Evolutionary conservation across 2,113 vertebrate species (phyloP), one percentile per base, ranked within the genome.

Genomic region (Glaucidium brasilianum): DNA sequence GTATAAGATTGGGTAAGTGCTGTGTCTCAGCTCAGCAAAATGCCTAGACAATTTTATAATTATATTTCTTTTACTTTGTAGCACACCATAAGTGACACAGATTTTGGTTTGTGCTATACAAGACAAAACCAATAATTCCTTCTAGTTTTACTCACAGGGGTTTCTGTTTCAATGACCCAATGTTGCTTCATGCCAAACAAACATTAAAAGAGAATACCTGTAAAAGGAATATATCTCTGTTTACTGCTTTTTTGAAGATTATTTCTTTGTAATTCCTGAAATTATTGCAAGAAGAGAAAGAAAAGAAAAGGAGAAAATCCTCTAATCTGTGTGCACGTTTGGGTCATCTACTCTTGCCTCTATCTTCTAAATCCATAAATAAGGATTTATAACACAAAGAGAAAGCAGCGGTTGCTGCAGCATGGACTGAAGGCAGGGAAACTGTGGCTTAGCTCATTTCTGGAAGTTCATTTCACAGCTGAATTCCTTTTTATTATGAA

Each of bases 381-480:
- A 91, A 87, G 79, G 76, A 80, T 87, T 94, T 78, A 35, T n/a
- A 91, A 67, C 39, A 85, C 75, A 81, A 77, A 90, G 74, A 78
- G 74, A 79, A 78, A 64, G 75, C 25, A 1, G 64, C 25, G 64
- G 47, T 19, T 89, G 47, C 80, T 62, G 39, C 69, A 5, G 21
- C 49, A 68, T 3, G 53, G 60, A 72, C 66, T 53, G 67, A 87
- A 91, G 35, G 45, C 19, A 50, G 37, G 45, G 45, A 84, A 85
- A 56, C 15, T 5, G 37, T 9, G 9, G 60, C 69, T 89, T 85
- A 89, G 83, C 53, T 94, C 64, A 76, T 94, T 94, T 81, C 86
- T 94, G 53, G 43, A 94, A 87, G 76, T 87, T 94, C 95, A 97
- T 97, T 97, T 97, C 97, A 97, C 96, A 96, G 97, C 69, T 94